These are phyloP conservation scores for Oreochromis niloticus DNA, from an alignment of 2,113 vertebrate genomes.

Conservation along the genomic window DNA sequence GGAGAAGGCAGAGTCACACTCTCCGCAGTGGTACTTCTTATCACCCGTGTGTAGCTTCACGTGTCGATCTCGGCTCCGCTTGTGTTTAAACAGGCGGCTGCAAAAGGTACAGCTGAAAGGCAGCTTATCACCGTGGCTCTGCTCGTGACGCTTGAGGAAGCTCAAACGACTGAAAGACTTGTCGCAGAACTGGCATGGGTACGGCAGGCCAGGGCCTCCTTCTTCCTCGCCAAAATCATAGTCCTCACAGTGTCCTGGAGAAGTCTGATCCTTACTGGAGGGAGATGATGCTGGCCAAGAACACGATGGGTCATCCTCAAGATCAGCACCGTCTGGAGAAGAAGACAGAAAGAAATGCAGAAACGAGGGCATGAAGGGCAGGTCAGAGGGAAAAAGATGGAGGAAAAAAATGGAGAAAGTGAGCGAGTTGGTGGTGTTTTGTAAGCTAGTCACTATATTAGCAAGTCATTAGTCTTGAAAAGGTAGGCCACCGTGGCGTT, in stretches of 20 bases:
- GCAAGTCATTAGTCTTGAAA: slow-evolving; percentile 50
- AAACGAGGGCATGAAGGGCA: neutral
- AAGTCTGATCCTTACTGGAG: slow-evolving; percentile 97
- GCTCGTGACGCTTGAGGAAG: slow-evolving; percentile 97
- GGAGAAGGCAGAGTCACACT: slow-evolving; percentile 94
- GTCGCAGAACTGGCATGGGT: slow-evolving; percentile 96
- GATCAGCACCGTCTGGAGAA: slow-evolving; percentile 85
- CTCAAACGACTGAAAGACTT: slow-evolving; percentile 98
- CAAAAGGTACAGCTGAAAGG: slow-evolving; percentile 97
- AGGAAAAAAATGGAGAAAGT: neutral
- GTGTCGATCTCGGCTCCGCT: slow-evolving; percentile 94
- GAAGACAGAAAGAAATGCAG: neutral
- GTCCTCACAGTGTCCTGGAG: slow-evolving; percentile 91
- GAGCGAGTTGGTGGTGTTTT: slow-evolving; percentile 9
- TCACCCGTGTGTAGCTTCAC: slow-evolving; percentile 97
- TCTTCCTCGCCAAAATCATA: slow-evolving; percentile 96
- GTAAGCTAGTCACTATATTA: slow-evolving; percentile 21
- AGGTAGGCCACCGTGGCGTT: slow-evolving; percentile 29
- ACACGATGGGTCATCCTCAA: slow-evolving; percentile 94
- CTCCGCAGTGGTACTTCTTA: slow-evolving; percentile 97
- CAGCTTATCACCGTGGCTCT: slow-evolving; percentile 96
- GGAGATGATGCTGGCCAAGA: slow-evolving; percentile 97
- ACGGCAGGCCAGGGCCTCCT: slow-evolving; percentile 89
- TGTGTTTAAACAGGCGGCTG: slow-evolving; percentile 97
- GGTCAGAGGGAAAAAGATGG: neutral